Evolutionary conservation across 2,797 vertebrate species (phyloP), one percentile per base, ranked within the genome.

Genomic region (Manis pentadactyla): DNA sequence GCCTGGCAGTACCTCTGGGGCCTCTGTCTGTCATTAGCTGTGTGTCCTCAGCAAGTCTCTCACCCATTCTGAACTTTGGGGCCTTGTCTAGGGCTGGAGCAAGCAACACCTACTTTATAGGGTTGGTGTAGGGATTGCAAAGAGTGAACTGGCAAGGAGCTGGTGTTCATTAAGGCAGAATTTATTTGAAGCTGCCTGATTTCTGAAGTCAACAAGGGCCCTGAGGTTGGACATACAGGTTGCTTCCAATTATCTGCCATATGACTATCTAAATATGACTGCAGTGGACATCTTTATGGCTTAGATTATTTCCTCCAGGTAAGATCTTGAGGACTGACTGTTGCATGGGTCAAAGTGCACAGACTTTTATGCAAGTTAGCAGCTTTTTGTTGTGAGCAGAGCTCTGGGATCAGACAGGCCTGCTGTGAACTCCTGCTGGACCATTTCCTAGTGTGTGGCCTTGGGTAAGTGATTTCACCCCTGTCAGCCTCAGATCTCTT

Each of bases 241-340:
- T 31, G 75, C 42, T 79, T 92, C 59, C 2, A 23, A 8, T 84
- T 53, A 82, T 34, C 61, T 11, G 5, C 21, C 84, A 5, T n/a
- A 2, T 66, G 46, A 46, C 46, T 46, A 46, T 94, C 29, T 74
- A 69, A 89, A 29, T 39, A 59, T 6, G 39, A 39, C 59, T 64
- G 21, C 49, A 2, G 4, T 5, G 82, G 73, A 39, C n/a, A 69
- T 31, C 66, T 49, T 63, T 86, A 57, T 8, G 19, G 63, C 55
- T 78, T 75, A 88, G 53, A 75, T 94, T 87, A 34, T 39, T 96
- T 94, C 78, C 46, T 42, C n/a, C 1, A 27, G 59, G 84, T 87
- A 53, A 84, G 64, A 74, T 74, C 49, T 68, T 15, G 17, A 68
- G 46, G 37, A 39, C 34, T 37, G 68, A 63, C 37, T 75, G 23